Percentiles rank a stretch among this genome's conserved stretches.
phyloP scores from a whole-genome alignment of 2,113 vertebrate species.

The Ranitomeya variabilis region DNA sequence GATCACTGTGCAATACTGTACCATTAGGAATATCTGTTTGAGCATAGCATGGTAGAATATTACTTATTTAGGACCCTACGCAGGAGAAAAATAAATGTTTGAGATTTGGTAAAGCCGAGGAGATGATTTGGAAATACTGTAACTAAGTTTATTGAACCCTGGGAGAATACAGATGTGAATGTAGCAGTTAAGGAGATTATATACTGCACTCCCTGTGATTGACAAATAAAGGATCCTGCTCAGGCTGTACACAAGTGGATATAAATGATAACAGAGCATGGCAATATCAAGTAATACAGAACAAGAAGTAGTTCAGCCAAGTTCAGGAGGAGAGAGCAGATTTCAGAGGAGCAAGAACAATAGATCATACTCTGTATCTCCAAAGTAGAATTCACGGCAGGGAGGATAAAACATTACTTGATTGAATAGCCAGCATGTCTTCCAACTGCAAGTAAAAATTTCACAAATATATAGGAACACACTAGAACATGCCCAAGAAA shows the following conservation, averaged over 20 bases:
- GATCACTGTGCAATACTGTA: neutral
- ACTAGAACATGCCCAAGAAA: neutral
- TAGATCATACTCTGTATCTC: neutral
- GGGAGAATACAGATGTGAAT: neutral
- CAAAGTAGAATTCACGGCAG: slow-evolving; percentile 2
- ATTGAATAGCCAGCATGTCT: neutral
- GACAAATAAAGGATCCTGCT: slow-evolving; percentile 10
- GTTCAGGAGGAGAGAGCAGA: neutral
- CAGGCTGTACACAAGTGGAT: slow-evolving; percentile 11
- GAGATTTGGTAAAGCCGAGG: neutral
- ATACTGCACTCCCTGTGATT: neutral
- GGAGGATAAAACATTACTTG: slow-evolving; percentile 1
- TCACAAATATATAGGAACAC: neutral
- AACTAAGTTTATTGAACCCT: neutral
- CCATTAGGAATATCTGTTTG: neutral
- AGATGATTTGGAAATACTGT: neutral
- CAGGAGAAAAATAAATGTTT: neutral
- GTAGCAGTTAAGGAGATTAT: neutral
- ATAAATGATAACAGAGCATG: neutral
- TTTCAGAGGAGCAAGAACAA: slow-evolving; percentile 22
- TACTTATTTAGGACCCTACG: neutral
- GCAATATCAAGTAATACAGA: neutral
- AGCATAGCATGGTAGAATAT: neutral
- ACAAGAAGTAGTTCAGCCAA: slow-evolving; percentile 9
- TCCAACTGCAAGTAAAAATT: neutral